A percentile compares a stretch with the other conserved stretches of the same genome.
Conservation (phyloP, 2,888 invertebrate genomes). For the Calliscelio sp. region DNA sequence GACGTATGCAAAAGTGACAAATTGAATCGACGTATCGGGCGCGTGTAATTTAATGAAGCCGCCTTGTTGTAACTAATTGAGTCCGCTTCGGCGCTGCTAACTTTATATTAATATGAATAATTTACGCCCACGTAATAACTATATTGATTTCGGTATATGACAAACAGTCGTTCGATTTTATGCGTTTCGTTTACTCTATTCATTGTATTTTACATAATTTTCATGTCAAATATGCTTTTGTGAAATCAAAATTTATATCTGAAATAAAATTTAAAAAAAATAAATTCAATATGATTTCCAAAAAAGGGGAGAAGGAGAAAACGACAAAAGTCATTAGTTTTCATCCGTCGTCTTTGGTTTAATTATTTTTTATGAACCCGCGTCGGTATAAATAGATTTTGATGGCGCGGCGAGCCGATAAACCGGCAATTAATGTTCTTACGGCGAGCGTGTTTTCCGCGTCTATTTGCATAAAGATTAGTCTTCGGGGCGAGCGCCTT, state of each 20-base stretch:
- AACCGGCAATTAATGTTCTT: slow-evolving; percentile 64
- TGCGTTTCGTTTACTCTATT: too few relatives aligned
- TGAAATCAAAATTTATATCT: slow-evolving; percentile 16
- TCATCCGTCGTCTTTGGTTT: not conserved
- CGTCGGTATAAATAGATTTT: slow-evolving; percentile 39
- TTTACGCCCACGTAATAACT: slow-evolving; percentile 59
- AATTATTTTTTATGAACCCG: slow-evolving; percentile 42
- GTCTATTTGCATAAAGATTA: slow-evolving; percentile 68
- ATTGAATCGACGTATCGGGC: slow-evolving; percentile 60
- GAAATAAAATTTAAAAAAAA: too few relatives aligned
- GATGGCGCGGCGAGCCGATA: slow-evolving; percentile 50
- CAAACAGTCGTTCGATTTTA: slow-evolving; percentile 53
- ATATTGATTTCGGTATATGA: slow-evolving; percentile 60
- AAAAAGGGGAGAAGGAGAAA: not conserved
- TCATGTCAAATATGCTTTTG: too few relatives aligned
- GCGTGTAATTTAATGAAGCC: slow-evolving; percentile 43
- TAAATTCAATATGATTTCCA: too few relatives aligned
- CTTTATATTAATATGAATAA: slow-evolving; percentile 66
- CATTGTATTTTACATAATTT: too few relatives aligned
- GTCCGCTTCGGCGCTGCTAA: slow-evolving; percentile 35
- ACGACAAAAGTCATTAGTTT: slow-evolving; percentile 23
- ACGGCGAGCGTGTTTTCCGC: slow-evolving; percentile 45
- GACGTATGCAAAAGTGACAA: slow-evolving; percentile 47
- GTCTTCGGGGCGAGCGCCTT: slow-evolving; percentile 58
- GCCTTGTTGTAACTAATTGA: slow-evolving; percentile 61